Percentiles rank a stretch among this genome's conserved stretches.
phyloP scores from a whole-genome alignment of 2,113 vertebrate species.

The Eurystomus gularis region DNA sequence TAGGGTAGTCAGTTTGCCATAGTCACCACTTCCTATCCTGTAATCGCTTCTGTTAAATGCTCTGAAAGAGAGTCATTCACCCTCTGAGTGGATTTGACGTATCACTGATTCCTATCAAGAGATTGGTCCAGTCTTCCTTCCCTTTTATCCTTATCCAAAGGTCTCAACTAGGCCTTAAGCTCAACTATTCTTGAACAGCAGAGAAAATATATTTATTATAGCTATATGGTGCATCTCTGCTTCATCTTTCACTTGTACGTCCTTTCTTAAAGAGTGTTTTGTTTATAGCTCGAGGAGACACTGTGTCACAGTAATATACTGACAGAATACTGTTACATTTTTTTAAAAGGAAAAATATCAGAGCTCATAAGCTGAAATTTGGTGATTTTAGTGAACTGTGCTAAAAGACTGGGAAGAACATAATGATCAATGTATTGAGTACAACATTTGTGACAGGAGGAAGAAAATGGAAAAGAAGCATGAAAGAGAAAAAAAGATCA shows the following conservation, averaged over 20 bases:
- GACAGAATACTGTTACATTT: not conserved
- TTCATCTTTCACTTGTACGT: not conserved
- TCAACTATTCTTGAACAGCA: not conserved
- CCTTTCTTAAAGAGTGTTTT: not conserved
- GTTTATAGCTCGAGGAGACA: not conserved
- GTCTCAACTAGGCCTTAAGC: not conserved
- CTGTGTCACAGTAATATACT: not conserved
- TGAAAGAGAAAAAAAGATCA: not conserved
- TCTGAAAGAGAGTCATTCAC: not conserved
- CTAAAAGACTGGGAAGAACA: constrained; percentile 4
- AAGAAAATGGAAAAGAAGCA: not conserved
- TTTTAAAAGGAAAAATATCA: not conserved
- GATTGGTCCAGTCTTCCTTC: not conserved
- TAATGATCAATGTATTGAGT: not conserved
- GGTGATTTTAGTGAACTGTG: not conserved
- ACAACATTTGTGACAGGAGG: not conserved
- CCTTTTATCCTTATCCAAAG: not conserved
- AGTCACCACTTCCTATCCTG: not conserved
- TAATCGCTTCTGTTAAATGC: not conserved
- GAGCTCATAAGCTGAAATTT: not conserved
- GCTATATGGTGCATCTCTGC: not conserved
- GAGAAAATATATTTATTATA: not conserved
- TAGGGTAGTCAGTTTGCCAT: not conserved
- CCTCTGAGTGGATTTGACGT: not conserved
- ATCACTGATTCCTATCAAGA: not conserved